Evolutionary conservation across 2,888 invertebrate species (phyloP), one percentile per base, ranked within the genome.

Genomic region (Hesperia comma): DNA sequence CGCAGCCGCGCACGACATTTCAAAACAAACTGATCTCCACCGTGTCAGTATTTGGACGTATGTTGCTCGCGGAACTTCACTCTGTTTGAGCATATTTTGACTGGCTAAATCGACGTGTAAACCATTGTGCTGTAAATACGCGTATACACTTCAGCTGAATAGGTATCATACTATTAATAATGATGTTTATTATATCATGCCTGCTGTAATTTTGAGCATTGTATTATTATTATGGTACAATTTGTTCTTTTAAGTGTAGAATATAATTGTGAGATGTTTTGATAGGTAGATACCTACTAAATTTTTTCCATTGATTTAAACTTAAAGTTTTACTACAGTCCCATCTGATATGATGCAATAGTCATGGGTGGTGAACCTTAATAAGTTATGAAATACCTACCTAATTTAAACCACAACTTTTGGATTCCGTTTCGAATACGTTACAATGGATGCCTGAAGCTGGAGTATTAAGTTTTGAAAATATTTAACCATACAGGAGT

Each of bases 21-120:
- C 84, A 88, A 91, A 91, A 91, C 86, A 91, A 91, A 90, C 91
- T 72, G 74, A 82, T 84, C 84, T 75, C 75, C 79, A 72, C 63
- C 73, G 78, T 81, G 84, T 84, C 83, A 82, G 83, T 82, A 79
- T 79, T 80, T 79, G 74, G 81, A 83, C 85, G 78, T 75, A 75
- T 76, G 82, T 84, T 84, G 71, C 75, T 80, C 77, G 78, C 86
- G 75, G 77, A 77, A 79, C 82, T 82, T 81, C 79, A 80, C 76
- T 76, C 79, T 84, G 83, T 87, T 81, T 80, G 74, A 84, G 87
- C 83, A 87, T 90, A 86, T 91, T 91, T 88, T 91, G 92, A 91
- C 87, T 83, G 77, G 77, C 79, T 80, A 80, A 84, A 84, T 85
- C 81, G 79, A 81, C 77, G 81, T 80, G 79, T 86, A 82, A 82